Conservation (phyloP, 2,888 invertebrate genomes). For the Apomyelois bistriatella region DNA sequence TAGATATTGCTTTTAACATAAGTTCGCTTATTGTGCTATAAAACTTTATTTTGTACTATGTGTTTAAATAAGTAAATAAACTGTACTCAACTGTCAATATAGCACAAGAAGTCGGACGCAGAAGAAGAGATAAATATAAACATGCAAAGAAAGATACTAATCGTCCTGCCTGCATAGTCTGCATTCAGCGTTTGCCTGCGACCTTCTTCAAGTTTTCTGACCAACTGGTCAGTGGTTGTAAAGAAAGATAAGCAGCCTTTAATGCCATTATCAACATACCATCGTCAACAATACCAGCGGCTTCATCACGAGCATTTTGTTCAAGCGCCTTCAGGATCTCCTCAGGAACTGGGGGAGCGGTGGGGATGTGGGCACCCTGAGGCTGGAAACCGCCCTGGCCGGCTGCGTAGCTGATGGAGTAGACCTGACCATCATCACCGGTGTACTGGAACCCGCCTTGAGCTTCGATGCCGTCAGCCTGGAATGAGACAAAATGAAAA, state of each 20-base stretch:
- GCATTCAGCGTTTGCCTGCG: too few species aligned
- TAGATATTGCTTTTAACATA: too few species aligned
- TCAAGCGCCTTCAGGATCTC: constrained; percentile 78
- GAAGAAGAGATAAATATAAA: too few species aligned
- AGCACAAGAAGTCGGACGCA: too few species aligned
- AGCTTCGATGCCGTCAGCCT: constrained; percentile 74
- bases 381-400: constrained; percentile 80
- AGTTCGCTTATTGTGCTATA: too few species aligned
- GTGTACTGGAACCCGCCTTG: constrained; percentile 81
- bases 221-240: too few species aligned
- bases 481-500: constrained; percentile 29
- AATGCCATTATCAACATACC: constrained; percentile 42
- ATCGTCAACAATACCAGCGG: constrained; percentile 78
- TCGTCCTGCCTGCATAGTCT: too few species aligned
- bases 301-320: constrained; percentile 77
- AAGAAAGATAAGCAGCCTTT: not conserved
- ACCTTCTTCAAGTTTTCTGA: too few species aligned
- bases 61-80: too few species aligned
- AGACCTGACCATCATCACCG: constrained; percentile 80
- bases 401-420: constrained; percentile 76
- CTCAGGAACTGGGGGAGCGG: constrained; percentile 80
- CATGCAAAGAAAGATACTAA: too few species aligned
- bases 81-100: too few species aligned
- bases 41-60: too few species aligned
- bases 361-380: constrained; percentile 79